Evolutionary conservation across 2,113 vertebrate species (phyloP).

Genomic region (Hydrochoerus hydrochaeris): DNA sequence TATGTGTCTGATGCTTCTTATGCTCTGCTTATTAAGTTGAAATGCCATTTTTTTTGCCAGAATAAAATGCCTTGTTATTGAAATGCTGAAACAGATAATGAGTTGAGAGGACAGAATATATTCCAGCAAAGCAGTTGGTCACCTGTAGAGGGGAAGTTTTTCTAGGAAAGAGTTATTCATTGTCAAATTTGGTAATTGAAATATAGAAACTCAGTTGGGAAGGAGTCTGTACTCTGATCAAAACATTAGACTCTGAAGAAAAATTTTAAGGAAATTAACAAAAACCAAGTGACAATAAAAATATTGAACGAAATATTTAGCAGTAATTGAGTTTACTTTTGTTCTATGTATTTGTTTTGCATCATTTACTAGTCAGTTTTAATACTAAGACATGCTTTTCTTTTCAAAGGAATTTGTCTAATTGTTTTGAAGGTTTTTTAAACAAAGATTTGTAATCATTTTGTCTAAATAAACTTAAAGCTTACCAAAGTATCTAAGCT

Average conservation of each 20-base stretch:
- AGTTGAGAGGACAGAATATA: too few relatives aligned
- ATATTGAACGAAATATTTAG: neutral
- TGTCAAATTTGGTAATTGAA: neutral
- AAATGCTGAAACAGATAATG: neutral
- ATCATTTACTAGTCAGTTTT: neutral
- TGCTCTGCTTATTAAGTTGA: too few relatives aligned
- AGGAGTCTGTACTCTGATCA: neutral
- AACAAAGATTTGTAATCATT: neutral
- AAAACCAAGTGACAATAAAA: neutral
- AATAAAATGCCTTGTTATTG: neutral
- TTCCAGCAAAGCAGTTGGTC: neutral
- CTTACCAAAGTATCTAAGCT: neutral
- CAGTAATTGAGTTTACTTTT: neutral
- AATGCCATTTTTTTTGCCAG: neutral
- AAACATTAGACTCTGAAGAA: neutral
- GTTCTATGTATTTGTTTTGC: neutral
- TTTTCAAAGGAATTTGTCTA: neutral
- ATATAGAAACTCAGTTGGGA: neutral
- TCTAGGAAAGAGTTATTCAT: neutral
- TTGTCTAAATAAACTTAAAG: neutral
- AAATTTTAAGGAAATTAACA: neutral
- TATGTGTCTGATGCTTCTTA: too few relatives aligned
- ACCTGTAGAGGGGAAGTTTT: neutral
- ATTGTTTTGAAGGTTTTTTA: neutral
- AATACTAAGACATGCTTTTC: neutral